These are phyloP conservation scores for Argopecten irradians DNA, from an alignment of 1,140 invertebrate genomes.

Conservation along the genomic window DNA sequence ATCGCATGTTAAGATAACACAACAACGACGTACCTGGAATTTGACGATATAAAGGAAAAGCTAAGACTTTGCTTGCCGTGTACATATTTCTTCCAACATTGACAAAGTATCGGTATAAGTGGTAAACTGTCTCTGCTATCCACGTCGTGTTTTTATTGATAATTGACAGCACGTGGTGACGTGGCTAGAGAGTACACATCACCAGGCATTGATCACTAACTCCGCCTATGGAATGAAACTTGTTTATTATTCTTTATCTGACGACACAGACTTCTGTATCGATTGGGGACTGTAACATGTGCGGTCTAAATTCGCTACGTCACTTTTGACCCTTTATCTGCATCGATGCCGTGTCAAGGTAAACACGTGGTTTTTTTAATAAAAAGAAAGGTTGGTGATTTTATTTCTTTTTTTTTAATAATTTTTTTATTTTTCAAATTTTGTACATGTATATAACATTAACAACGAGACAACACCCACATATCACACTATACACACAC, in stretches of 20 bases:
- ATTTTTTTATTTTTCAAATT: no score
- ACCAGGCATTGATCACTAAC: neutral
- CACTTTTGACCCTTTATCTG: neutral
- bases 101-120: neutral
- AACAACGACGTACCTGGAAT: neutral
- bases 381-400: no score
- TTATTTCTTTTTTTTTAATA: no score
- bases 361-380: no score
- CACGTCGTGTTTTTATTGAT: neutral
- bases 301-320: neutral
- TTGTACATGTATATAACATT: no score
- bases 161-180: constrained; percentile 1
- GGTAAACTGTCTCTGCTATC: neutral
- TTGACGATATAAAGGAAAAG: neutral
- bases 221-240: neutral
- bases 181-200: neutral
- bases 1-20: neutral
- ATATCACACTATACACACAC: no score
- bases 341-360: neutral
- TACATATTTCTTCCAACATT: neutral
- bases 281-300: neutral
- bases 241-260: neutral
- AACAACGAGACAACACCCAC: no score
- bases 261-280: neutral
- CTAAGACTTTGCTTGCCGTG: neutral